Evolutionary conservation across 2,797 vertebrate genomes (phyloP), one percentile per base, ranked within the genome.

Genomic region (Apodemus agrarius): DNA sequence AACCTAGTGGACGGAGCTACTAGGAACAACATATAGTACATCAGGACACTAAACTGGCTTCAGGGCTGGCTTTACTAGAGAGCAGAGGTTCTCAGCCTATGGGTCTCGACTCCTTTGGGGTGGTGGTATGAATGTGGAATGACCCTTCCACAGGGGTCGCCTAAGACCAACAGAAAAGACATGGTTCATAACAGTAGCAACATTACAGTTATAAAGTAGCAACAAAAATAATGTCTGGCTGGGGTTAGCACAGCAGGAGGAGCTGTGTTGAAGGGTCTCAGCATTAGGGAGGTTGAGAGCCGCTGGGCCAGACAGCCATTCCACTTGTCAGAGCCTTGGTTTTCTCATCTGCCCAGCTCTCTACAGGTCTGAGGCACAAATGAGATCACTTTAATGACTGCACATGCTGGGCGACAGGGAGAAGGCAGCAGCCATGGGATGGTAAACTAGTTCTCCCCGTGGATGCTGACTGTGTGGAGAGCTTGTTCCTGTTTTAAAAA

Each of bases 271-370:
- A 84, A 65, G 61, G 19, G 43, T n/a, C 31, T 3, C 43, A 49
- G 17, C 29, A 22, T 49, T 14, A 9, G 82, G 83, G 49, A 67
- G 43, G 11, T 21, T n/a, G 63, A 67, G 43, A 67, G 14, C 43
- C 31, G 22, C 11, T 22, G 43, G 26, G 11, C 31, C 26, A 57
- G 75, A 59, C 72, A 90, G n/a, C 57, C 22, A 3, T 78, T n/a
- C 63, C 49, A 46, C 37, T 76, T 81, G 82, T 81, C 5, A 29
- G 90, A 95, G 59, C 22, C 69, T 93, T 93, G 75, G 24, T 90
- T 80, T 95, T 89, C 80, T 95, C 52, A 9, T 87, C 59, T 76
- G 31, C 72, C 26, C 61, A 57, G 59, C 67, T 65, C 54, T 92
- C 78, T 86, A 21, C 12, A 40, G 54, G 61, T 69, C 31, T 69